Evolutionary conservation across 2,888 invertebrate genomes (phyloP).

Genomic region (Thysanoteuthis rhombus): DNA sequence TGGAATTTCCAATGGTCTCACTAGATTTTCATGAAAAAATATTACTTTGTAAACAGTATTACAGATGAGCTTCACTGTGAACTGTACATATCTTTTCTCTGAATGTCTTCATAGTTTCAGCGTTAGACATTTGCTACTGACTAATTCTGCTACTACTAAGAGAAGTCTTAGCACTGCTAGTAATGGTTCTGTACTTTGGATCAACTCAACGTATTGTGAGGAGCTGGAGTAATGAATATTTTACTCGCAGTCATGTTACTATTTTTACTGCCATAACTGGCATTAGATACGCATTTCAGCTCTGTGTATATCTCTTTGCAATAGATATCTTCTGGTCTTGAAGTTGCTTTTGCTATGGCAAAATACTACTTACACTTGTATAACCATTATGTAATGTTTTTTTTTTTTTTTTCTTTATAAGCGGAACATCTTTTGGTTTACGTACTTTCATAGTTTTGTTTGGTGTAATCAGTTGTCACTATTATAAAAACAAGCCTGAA

Average conservation of each 20-base stretch:
- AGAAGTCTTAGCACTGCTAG: neutral
- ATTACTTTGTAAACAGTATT: no score
- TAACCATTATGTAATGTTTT: neutral
- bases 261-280: neutral
- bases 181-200: neutral
- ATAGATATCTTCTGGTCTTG: neutral
- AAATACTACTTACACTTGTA: neutral
- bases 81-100: no score
- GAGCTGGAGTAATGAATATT: neutral
- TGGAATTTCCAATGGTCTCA: no score
- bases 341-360: neutral
- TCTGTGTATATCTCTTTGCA: neutral
- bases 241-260: neutral
- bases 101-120: no score
- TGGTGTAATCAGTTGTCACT: no score
- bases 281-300: neutral
- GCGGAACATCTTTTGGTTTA: no score
- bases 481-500: no score
- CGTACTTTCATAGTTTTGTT: no score
- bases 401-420: neutral
- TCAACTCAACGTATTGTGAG: neutral
- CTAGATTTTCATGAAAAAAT: no score
- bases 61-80: no score
- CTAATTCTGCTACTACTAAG: no score
- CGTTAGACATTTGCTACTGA: no score